Evolutionary conservation across 2,113 vertebrate genomes (phyloP).

Genomic region (Okapia johnstoni): DNA sequence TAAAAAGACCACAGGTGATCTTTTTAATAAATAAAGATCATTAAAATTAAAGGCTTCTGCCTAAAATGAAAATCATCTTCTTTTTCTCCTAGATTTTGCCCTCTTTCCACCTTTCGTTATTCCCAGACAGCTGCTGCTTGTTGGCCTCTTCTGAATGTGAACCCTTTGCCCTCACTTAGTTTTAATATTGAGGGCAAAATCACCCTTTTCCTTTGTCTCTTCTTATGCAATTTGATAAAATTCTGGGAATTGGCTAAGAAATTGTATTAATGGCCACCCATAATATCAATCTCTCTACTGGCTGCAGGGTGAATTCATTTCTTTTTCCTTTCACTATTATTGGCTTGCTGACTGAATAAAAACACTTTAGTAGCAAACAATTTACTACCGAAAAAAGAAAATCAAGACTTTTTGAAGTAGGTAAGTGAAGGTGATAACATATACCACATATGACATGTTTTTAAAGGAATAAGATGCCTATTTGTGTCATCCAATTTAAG

Average conservation of each 20-base stretch:
- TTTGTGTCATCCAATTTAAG: background rate
- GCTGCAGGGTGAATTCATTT: background rate
- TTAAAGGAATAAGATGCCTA: background rate
- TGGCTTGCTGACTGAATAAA: background rate
- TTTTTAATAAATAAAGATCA: conserved; percentile 23
- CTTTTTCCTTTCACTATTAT: background rate
- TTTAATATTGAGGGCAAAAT: background rate
- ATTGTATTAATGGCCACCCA: background rate
- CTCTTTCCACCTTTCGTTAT: background rate
- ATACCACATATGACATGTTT: background rate
- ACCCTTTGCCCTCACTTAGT: background rate
- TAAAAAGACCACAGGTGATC: background rate
- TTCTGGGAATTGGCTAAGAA: background rate
- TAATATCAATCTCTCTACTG: background rate
- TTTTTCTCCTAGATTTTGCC: background rate
- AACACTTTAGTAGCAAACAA: background rate
- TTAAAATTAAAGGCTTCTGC: background rate
- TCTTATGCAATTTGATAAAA: background rate
- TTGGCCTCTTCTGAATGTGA: background rate
- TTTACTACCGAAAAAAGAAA: background rate
- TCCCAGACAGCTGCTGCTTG: background rate
- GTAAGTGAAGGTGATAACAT: background rate
- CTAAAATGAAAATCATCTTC: background rate
- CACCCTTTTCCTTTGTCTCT: background rate
- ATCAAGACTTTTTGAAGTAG: background rate